Evolutionary conservation across 1,140 invertebrate genomes (phyloP).

Genomic region (Trachymyrmex cornetzi): DNA sequence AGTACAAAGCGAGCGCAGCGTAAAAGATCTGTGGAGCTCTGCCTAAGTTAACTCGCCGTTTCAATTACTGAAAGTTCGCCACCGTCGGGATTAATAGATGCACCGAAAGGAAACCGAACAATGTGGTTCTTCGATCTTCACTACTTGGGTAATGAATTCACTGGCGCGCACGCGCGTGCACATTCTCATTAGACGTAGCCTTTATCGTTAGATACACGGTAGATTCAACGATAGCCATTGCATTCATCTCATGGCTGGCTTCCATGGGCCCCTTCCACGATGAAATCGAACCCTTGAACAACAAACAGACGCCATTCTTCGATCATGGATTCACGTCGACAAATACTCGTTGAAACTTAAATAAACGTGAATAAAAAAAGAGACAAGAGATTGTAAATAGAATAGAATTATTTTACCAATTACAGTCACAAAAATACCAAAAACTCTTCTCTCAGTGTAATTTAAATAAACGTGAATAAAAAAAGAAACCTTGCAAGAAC

Average conservation of each 20-base stretch:
- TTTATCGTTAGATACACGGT: slow-evolving; percentile 7
- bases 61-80: slow-evolving; percentile 49
- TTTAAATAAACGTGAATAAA: slow-evolving; percentile 55
- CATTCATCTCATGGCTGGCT: slow-evolving; percentile 12
- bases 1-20: slow-evolving; percentile 13
- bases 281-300: neutral
- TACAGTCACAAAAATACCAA: too few species aligned
- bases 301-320: slow-evolving; percentile 44
- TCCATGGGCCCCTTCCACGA: neutral
- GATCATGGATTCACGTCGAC: slow-evolving; percentile 33
- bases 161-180: neutral
- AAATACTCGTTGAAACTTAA: slow-evolving; percentile 36
- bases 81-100: slow-evolving; percentile 35
- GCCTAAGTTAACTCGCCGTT: slow-evolving; percentile 39
- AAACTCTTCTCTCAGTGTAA: neutral
- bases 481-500: neutral
- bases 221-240: neutral
- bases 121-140: slow-evolving; percentile 39
- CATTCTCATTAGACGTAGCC: slow-evolving; percentile 35
- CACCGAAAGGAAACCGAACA: slow-evolving; percentile 43
- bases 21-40: slow-evolving; percentile 16
- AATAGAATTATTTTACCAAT: too few species aligned
- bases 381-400: neutral
- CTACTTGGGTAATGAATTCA: slow-evolving; percentile 34
- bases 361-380: slow-evolving; percentile 52